phyloP scores from a whole-genome alignment of 2,797 vertebrate species.

The Parauchenoglanis ngamensis region DNA sequence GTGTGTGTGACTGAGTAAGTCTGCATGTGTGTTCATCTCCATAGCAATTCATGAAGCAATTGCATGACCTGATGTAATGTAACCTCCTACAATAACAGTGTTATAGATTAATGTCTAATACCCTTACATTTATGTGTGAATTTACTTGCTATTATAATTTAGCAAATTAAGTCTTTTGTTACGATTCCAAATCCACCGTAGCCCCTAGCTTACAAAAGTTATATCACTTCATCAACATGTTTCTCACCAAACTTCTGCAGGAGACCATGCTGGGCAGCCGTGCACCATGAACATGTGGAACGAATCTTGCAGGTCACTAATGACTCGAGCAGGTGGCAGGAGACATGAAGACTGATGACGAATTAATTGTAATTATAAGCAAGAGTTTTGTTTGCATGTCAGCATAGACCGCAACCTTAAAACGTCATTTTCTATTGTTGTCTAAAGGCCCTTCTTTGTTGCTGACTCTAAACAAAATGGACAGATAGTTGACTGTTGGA shows the following conservation, averaged over 20 bases:
- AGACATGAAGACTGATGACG: conserved; percentile 38
- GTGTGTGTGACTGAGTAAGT: conserved; percentile 26
- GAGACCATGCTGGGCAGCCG: conserved; percentile 67
- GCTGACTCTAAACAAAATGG: conserved; percentile 58
- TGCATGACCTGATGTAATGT: not conserved
- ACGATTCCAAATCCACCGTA: conserved; percentile 36
- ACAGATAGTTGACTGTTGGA: conserved; percentile 57
- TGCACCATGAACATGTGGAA: conserved; percentile 74
- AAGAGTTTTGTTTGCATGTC: conserved; percentile 6
- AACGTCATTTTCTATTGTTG: conserved; percentile 3
- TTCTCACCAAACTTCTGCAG: conserved; percentile 70
- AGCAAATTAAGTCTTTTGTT: conserved; percentile 15
- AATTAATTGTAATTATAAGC: conserved; percentile 19
- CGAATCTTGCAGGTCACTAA: conserved; percentile 68
- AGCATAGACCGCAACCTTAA: not conserved
- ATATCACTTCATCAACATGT: conserved; percentile 59
- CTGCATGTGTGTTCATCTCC: conserved; percentile 23
- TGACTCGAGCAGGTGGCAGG: conserved; percentile 72
- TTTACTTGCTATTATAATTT: not conserved
- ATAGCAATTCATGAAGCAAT: conserved; percentile 9
- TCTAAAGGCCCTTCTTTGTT: conserved; percentile 54
- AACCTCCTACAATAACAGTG: not conserved
- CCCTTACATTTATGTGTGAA: not conserved
- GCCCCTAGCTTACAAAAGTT: conserved; percentile 48
- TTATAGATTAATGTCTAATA: not conserved